phyloP scores from a whole-genome alignment of 2,888 invertebrate genomes.

The Sphinx pinastri region DNA sequence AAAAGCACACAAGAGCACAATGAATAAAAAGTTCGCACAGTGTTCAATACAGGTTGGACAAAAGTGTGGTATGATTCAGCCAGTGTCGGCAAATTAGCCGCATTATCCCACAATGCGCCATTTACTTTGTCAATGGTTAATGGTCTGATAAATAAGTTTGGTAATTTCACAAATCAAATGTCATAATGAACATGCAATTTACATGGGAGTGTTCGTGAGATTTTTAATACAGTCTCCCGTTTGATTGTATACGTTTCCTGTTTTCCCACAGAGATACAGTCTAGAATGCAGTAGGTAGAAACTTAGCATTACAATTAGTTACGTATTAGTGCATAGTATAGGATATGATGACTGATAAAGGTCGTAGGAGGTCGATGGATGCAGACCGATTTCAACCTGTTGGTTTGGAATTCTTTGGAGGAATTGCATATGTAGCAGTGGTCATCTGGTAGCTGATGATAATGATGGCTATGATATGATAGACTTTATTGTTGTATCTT shows the following conservation, averaged over 20 bases:
- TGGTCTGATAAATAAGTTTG: constrained; percentile 52
- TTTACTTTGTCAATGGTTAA: constrained; percentile 46
- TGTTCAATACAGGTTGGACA: constrained; percentile 32
- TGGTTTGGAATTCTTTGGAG: no score
- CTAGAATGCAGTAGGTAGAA: background rate
- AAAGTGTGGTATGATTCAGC: constrained; percentile 42
- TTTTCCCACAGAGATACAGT: background rate
- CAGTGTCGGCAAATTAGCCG: constrained; percentile 47
- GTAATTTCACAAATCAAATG: constrained; percentile 1
- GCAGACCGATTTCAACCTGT: no score
- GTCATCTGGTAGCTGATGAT: no score
- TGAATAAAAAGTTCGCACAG: constrained; percentile 11
- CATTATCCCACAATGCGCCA: constrained; percentile 38
- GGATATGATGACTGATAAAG: no score
- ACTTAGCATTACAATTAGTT: background rate
- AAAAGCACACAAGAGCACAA: background rate
- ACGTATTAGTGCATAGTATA: no score
- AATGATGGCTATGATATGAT: no score
- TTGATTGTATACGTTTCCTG: background rate
- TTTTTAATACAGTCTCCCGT: background rate
- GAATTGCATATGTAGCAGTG: no score
- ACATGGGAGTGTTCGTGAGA: constrained; percentile 29
- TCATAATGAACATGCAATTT: constrained; percentile 26
- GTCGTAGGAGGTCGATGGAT: no score
- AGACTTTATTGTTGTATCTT: no score